Evolutionary conservation across 1,140 invertebrate genomes (phyloP).

Genomic region (Chironomus tepperi): DNA sequence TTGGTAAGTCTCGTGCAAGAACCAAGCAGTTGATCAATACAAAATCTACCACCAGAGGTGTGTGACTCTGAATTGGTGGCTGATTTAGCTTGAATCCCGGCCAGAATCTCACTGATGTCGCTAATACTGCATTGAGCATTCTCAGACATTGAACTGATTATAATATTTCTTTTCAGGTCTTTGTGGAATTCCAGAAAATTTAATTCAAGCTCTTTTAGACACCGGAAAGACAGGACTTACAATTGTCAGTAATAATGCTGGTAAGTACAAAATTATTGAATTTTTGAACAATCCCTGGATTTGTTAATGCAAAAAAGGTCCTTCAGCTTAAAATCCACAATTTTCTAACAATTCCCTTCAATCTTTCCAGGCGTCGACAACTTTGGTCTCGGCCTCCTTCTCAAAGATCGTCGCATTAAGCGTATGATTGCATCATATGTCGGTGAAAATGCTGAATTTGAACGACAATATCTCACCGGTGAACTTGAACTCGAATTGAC

Average conservation of each 20-base stretch:
- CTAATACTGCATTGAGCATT: too few relatives aligned
- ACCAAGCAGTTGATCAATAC: too few relatives aligned
- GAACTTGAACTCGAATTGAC: constrained; percentile 92
- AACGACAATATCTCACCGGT: constrained; percentile 84
- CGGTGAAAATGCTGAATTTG: constrained; percentile 97
- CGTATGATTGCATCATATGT: constrained; percentile 96
- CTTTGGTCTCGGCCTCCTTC: constrained; percentile 84
- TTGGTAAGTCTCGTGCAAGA: too few relatives aligned
- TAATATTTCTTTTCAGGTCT: constrained; percentile 55
- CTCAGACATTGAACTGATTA: too few relatives aligned
- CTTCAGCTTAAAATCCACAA: neutral
- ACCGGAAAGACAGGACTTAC: constrained; percentile 71
- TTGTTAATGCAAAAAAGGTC: neutral
- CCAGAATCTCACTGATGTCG: too few relatives aligned
- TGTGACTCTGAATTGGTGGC: too few relatives aligned
- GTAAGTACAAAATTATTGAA: neutral
- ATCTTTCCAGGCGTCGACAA: constrained; percentile 72
- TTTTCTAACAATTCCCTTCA: too few relatives aligned
- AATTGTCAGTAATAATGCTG: constrained; percentile 58
- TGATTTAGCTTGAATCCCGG: too few relatives aligned
- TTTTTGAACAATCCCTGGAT: neutral
- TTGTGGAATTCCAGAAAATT: constrained; percentile 97
- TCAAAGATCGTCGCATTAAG: constrained; percentile 76
- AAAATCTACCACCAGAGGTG: too few relatives aligned
- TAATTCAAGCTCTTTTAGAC: constrained; percentile 74